These are phyloP conservation scores for Heliconius cydno DNA, from an alignment of 2,888 invertebrate genomes.

Conservation along the genomic window DNA sequence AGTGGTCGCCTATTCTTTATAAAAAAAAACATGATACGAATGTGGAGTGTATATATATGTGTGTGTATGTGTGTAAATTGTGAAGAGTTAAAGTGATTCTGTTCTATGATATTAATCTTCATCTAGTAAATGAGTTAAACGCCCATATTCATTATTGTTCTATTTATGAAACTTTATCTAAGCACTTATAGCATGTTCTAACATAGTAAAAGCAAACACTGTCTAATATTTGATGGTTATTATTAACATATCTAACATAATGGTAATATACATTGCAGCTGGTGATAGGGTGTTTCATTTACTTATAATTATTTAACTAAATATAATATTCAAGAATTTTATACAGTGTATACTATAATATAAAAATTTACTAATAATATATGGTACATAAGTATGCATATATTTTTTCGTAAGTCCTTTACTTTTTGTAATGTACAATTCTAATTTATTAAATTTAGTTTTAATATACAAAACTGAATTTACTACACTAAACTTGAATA, in stretches of 20 bases:
- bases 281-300: neutral
- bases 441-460: no score
- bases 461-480: no score
- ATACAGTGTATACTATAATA: no score
- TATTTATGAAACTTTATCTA: slow-evolving; percentile 20
- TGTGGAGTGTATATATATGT: neutral
- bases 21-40: slow-evolving; percentile 1
- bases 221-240: slow-evolving; percentile 11
- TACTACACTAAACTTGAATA: no score
- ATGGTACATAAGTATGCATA: no score
- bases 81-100: slow-evolving; percentile 23
- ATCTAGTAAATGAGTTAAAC: slow-evolving; percentile 23
- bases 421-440: no score
- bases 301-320: neutral
- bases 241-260: neutral
- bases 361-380: no score
- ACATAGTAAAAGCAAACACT: neutral
- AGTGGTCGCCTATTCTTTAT: neutral
- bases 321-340: neutral
- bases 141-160: slow-evolving; percentile 19
- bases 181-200: slow-evolving; percentile 1
- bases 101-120: slow-evolving; percentile 18
- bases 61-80: slow-evolving; percentile 9
- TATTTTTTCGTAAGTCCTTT: no score
- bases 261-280: neutral